Conservation (phyloP, 1,140 invertebrate genomes). For the Coptotermes formosanus region DNA sequence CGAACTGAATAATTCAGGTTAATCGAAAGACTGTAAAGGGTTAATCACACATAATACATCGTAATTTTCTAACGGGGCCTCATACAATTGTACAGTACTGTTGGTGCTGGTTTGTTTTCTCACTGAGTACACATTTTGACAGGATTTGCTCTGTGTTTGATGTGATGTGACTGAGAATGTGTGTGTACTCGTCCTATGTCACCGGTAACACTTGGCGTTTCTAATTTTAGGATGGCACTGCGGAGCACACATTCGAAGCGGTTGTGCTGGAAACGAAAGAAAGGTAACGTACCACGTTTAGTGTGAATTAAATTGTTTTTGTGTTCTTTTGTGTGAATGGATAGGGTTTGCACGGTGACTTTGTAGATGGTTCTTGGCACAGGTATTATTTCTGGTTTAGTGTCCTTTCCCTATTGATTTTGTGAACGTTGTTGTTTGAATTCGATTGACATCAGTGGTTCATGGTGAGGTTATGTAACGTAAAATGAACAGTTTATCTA, state of each 20-base stretch:
- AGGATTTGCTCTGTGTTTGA: background rate
- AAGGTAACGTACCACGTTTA: background rate
- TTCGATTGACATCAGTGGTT: too few species aligned
- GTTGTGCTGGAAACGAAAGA: slow-evolving; percentile 28
- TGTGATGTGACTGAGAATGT: background rate
- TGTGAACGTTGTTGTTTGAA: too few species aligned
- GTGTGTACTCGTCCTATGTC: background rate
- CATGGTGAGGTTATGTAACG: too few species aligned
- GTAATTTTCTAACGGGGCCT: too few species aligned
- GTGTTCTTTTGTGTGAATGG: background rate
- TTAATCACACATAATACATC: too few species aligned
- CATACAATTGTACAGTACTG: too few species aligned
- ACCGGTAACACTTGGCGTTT: slow-evolving; percentile 1
- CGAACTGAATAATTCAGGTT: too few species aligned
- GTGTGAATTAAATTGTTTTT: background rate
- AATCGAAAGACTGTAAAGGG: too few species aligned
- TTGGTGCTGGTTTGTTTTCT: too few species aligned
- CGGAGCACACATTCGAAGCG: slow-evolving; percentile 13
- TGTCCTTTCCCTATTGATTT: background rate
- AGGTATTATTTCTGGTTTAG: background rate
- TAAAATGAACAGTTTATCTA: too few species aligned
- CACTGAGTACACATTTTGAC: too few species aligned
- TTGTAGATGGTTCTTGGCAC: background rate
- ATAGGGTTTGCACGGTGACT: background rate
- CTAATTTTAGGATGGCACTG: slow-evolving; percentile 27